These are phyloP conservation scores for Epirrita christyi DNA, from an alignment of 2,888 invertebrate species.

Conservation along the genomic window DNA sequence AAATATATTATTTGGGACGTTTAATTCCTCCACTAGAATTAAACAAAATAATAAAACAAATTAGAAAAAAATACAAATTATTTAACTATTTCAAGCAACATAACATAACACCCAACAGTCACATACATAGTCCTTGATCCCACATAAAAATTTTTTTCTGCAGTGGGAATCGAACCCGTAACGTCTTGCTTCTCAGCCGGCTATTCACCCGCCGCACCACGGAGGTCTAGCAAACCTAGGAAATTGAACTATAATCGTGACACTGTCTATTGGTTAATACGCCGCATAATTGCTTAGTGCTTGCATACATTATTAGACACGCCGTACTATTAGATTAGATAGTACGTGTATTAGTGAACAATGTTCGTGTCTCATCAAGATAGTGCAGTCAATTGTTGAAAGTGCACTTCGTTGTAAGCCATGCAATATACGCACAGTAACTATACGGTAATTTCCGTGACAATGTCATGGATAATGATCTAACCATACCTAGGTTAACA, in stretches of 20 bases:
- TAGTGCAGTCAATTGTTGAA: slow-evolving; percentile 61
- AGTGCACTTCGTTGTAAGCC: slow-evolving; percentile 66
- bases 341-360: slow-evolving; percentile 40
- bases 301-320: slow-evolving; percentile 22
- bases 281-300: slow-evolving; percentile 6
- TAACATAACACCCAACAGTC: too few species aligned
- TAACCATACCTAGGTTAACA: background rate
- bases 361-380: slow-evolving; percentile 64
- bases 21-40: too few species aligned
- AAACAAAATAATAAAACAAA: too few species aligned
- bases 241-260: slow-evolving; percentile 6
- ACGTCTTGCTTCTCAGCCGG: too few species aligned
- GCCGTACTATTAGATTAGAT: slow-evolving; percentile 12
- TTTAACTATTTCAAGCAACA: background rate
- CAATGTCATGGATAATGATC: slow-evolving; percentile 27
- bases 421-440: slow-evolving; percentile 42
- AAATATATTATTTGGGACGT: too few species aligned
- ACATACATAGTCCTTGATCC: too few species aligned
- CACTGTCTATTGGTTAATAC: slow-evolving; percentile 2
- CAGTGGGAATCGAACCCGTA: too few species aligned
- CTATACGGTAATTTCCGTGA: slow-evolving; percentile 50
- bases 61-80: background rate
- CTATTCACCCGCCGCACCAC: too few species aligned
- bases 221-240: too few species aligned
- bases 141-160: too few species aligned